Evolutionary conservation across 1,140 invertebrate genomes (phyloP).

Genomic region (Mizuhopecten yessoensis): DNA sequence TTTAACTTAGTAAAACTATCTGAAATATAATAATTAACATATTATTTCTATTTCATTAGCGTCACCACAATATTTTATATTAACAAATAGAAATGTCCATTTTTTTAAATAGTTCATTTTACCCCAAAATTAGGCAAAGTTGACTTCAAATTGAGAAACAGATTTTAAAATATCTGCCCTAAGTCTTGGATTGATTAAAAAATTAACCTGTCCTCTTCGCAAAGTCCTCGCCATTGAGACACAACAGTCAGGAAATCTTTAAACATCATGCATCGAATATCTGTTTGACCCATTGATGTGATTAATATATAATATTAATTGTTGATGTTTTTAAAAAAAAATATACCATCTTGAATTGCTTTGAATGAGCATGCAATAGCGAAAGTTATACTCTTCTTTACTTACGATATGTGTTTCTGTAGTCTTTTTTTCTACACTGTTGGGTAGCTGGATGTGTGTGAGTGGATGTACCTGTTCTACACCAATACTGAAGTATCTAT

Average conservation of each 20-base stretch:
- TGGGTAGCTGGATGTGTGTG: neutral
- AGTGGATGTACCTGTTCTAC: neutral
- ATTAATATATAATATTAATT: slow-evolving; percentile 21
- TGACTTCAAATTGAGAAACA: no score
- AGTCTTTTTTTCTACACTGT: neutral
- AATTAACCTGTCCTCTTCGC: no score
- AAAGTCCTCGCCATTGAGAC: neutral
- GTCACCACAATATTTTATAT: no score
- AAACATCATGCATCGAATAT: slow-evolving; percentile 26
- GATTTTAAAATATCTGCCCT: no score
- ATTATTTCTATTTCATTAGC: no score
- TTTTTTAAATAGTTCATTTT: no score
- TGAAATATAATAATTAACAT: no score
- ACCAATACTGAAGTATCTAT: neutral
- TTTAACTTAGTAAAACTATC: no score
- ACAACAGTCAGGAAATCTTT: neutral
- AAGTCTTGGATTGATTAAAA: no score
- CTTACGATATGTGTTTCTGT: neutral
- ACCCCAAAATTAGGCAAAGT: no score
- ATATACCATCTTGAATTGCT: slow-evolving; percentile 16
- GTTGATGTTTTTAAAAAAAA: slow-evolving; percentile 23
- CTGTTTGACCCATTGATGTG: slow-evolving; percentile 13
- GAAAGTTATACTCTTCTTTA: neutral
- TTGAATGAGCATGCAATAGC: neutral
- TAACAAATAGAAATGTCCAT: no score